These are phyloP conservation scores for Myotis davidii DNA, from an alignment of 2,113 vertebrate species.

Conservation along the genomic window DNA sequence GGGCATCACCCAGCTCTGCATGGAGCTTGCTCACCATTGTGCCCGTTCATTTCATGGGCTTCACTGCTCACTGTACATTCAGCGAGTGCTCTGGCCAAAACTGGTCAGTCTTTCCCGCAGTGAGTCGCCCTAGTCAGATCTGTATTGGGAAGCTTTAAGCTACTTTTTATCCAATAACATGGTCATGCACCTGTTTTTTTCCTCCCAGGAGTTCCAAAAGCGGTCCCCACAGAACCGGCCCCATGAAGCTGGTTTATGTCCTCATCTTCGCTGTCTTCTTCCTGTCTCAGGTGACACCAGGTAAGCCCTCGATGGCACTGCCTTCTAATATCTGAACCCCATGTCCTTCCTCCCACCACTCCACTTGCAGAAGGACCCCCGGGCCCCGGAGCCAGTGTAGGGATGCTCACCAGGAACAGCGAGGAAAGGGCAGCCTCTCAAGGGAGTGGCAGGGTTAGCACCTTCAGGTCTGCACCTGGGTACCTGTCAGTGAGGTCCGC, in stretches of 20 bases:
- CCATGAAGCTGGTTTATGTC: constrained; percentile 7
- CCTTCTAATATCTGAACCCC: not conserved
- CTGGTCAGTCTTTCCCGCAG: not conserved
- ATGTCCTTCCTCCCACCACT: not conserved
- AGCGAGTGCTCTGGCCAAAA: not conserved
- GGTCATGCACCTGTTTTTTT: not conserved
- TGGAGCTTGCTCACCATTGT: rapidly evolving
- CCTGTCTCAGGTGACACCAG: not conserved
- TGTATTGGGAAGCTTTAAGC: not conserved
- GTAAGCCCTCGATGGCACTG: not conserved
- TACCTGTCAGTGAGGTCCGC: too few relatives aligned
- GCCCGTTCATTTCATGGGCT: not conserved
- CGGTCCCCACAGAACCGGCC: not conserved
- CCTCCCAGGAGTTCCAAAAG: not conserved
- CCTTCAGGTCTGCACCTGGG: not conserved
- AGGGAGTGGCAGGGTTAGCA: rapidly evolving
- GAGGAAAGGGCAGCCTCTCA: not conserved
- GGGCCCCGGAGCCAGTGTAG: not conserved
- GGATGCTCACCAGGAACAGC: not conserved
- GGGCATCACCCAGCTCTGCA: not conserved
- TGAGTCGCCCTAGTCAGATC: not conserved
- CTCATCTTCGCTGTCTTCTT: not conserved
- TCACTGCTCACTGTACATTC: not conserved
- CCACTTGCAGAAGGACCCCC: not conserved
- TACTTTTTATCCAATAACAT: not conserved